phyloP scores from a whole-genome alignment of 2,888 invertebrate genomes.

The Loripinus fragilis region DNA sequence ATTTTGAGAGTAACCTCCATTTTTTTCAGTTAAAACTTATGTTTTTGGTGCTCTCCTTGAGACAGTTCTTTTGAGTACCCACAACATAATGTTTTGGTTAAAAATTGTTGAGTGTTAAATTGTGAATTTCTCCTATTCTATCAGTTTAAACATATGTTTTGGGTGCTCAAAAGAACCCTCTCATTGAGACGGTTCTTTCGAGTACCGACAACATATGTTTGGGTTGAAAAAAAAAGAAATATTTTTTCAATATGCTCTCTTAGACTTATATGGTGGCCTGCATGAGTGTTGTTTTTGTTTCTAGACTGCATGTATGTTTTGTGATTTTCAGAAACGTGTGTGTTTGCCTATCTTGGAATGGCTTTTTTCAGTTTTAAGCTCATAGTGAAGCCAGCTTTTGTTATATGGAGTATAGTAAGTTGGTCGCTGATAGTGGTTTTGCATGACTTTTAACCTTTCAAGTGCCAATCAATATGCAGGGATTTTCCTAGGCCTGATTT shows the following conservation, averaged over 20 bases:
- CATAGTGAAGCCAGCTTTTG: constrained; percentile 93
- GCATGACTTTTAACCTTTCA: too few species aligned
- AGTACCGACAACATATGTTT: background rate
- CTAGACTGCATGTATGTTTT: constrained; percentile 11
- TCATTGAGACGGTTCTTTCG: background rate
- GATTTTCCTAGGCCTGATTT: too few species aligned
- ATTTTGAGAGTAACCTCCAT: too few species aligned
- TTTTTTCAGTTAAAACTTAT: background rate
- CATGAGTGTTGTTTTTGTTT: background rate
- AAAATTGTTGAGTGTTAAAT: too few species aligned
- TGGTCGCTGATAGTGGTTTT: background rate
- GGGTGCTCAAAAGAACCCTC: too few species aligned
- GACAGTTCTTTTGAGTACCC: background rate
- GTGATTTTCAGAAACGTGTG: constrained; percentile 93
- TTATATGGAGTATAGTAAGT: constrained; percentile 94
- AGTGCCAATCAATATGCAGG: too few species aligned
- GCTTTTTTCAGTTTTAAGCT: constrained; percentile 98
- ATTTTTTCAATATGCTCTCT: background rate
- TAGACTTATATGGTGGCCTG: background rate
- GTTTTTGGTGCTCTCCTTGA: background rate
- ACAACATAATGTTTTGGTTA: background rate
- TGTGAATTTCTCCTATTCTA: too few species aligned
- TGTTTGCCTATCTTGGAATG: constrained; percentile 98
- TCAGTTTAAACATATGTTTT: background rate
- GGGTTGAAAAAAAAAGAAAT: background rate